Conservation (phyloP, 2,113 vertebrate genomes). For the Ia io region DNA sequence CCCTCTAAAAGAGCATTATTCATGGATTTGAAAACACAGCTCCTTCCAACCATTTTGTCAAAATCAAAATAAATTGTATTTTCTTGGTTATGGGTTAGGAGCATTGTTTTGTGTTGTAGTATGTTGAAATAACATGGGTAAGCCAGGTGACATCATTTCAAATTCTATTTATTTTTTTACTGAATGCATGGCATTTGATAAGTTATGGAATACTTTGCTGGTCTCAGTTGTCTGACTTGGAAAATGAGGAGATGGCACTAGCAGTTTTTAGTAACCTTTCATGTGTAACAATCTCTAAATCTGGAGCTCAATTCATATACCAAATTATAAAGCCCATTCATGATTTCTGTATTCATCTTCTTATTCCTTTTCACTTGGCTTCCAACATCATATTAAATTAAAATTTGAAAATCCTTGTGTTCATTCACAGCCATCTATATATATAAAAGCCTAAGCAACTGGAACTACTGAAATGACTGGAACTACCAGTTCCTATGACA, state of each 20-base stretch:
- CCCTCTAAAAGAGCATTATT: neutral
- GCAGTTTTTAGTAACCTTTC: neutral
- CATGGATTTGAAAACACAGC: neutral
- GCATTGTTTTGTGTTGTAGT: neutral
- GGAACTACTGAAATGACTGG: too few relatives aligned
- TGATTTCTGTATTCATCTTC: neutral
- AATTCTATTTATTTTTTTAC: neutral
- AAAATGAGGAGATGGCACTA: neutral
- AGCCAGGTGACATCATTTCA: neutral
- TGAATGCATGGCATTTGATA: neutral
- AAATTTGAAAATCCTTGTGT: neutral
- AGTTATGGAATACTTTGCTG: neutral
- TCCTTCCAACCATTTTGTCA: neutral
- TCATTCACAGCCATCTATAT: neutral
- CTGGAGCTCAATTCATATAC: neutral
- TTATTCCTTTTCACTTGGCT: neutral
- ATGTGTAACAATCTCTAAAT: neutral
- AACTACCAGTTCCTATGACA: too few relatives aligned
- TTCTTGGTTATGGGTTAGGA: neutral
- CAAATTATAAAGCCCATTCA: neutral
- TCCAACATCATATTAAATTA: neutral
- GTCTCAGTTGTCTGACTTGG: slow-evolving; percentile 7
- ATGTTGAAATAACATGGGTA: neutral
- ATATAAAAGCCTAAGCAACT: too few relatives aligned
- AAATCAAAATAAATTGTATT: neutral